Conservation (phyloP, 2,797 vertebrate genomes). For the Hoplostethus mediterraneus region DNA sequence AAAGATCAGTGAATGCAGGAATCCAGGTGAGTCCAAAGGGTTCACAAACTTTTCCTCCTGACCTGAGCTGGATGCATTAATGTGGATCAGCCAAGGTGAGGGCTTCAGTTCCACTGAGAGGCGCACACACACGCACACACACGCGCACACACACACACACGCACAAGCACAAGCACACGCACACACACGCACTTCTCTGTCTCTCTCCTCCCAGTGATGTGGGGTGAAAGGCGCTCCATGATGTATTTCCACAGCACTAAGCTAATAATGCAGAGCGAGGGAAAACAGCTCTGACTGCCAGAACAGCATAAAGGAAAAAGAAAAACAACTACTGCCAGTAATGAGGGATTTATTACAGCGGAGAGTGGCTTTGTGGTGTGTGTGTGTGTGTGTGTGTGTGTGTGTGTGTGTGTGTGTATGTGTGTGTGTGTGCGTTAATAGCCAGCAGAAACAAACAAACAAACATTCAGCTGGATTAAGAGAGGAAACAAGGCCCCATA, state of each 20-base stretch:
- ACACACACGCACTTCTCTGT: neutral
- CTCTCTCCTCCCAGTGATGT: neutral
- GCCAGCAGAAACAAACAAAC: slow-evolving; percentile 68
- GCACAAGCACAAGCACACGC: neutral
- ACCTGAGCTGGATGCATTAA: too few species aligned
- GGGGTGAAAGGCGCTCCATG: slow-evolving; percentile 26
- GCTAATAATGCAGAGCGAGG: slow-evolving; percentile 63
- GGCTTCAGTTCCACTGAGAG: too few species aligned
- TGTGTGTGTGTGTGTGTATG: slow-evolving; percentile 14
- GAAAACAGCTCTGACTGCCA: slow-evolving; percentile 56
- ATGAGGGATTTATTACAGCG: slow-evolving; percentile 73
- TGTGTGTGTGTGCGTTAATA: slow-evolving; percentile 39
- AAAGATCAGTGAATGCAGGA: too few species aligned
- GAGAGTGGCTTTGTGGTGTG: slow-evolving; percentile 46
- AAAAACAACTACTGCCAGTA: slow-evolving; percentile 58
- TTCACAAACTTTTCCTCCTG: too few species aligned
- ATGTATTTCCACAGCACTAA: slow-evolving; percentile 55
- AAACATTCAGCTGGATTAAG: slow-evolving; percentile 65
- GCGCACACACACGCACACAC: neutral
- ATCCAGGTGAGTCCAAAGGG: too few species aligned
- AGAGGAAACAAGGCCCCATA: slow-evolving; percentile 66
- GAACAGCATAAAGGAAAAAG: slow-evolving; percentile 37
- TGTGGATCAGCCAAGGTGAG: too few species aligned
- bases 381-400: slow-evolving; percentile 11
- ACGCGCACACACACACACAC: neutral